These are phyloP conservation scores for Drosophila birchii DNA, from an alignment of 2,888 invertebrate species.

Conservation along the genomic window DNA sequence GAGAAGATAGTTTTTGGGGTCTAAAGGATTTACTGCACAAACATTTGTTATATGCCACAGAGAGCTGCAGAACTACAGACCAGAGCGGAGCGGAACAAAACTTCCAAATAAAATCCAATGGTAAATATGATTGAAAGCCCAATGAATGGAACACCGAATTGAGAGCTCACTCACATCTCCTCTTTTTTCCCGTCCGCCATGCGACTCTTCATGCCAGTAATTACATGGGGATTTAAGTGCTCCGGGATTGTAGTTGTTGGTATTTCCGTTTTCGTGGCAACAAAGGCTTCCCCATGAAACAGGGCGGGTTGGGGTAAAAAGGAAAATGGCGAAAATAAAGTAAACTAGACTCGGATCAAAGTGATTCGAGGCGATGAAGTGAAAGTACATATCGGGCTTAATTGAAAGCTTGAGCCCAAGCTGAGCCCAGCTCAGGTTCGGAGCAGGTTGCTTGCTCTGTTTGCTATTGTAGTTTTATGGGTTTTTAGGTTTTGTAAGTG, in stretches of 20 bases:
- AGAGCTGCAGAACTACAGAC: slow-evolving; percentile 6
- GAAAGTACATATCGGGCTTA: slow-evolving; percentile 41
- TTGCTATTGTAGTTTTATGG: slow-evolving; percentile 6
- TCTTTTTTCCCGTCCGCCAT: neutral
- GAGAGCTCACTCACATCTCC: slow-evolving; percentile 24
- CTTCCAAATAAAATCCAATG: slow-evolving; percentile 13
- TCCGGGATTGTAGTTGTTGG: slow-evolving; percentile 34
- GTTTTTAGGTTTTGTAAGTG: slow-evolving; percentile 9
- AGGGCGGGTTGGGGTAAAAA: neutral
- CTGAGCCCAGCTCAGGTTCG: slow-evolving; percentile 13
- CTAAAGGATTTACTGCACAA: slow-evolving; percentile 38
- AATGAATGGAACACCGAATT: slow-evolving; percentile 31
- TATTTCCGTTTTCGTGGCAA: slow-evolving; percentile 38
- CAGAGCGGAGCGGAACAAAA: neutral
- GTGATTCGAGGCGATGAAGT: slow-evolving; percentile 50
- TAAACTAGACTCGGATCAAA: slow-evolving; percentile 34
- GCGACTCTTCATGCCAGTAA: slow-evolving; percentile 29
- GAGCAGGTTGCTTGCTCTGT: slow-evolving; percentile 6
- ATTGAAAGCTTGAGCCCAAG: slow-evolving; percentile 35
- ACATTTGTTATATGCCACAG: slow-evolving; percentile 34
- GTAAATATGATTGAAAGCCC: slow-evolving; percentile 27
- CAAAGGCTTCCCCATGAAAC: slow-evolving; percentile 26
- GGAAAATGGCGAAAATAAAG: slow-evolving; percentile 22
- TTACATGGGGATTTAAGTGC: slow-evolving; percentile 49
- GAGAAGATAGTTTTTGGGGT: slow-evolving; percentile 4